Conservation (phyloP, 2,797 vertebrate genomes). For the Takifugu ocellatus region DNA sequence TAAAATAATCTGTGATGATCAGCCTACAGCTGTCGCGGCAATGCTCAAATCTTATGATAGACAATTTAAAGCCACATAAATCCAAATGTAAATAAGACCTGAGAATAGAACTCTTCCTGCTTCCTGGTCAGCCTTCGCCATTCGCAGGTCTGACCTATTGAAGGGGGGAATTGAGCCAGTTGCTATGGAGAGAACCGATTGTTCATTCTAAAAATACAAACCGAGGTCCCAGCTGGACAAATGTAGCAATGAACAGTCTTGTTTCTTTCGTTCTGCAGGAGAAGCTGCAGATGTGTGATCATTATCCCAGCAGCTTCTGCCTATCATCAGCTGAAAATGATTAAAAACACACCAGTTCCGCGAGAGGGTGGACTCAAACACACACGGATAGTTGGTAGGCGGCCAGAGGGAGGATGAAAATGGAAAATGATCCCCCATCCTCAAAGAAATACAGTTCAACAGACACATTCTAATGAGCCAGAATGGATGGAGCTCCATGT, state of each 20-base stretch:
- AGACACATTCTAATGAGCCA: slow-evolving; percentile 56
- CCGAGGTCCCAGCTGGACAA: slow-evolving; percentile 19
- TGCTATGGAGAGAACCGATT: slow-evolving; percentile 44
- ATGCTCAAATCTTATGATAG: too few species aligned
- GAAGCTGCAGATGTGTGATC: slow-evolving; percentile 21
- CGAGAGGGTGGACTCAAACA: too few species aligned
- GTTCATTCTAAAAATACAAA: slow-evolving; percentile 54
- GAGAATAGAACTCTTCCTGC: too few species aligned
- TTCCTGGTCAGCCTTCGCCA: slow-evolving; percentile 14
- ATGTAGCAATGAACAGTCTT: slow-evolving; percentile 14
- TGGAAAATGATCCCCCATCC: not conserved
- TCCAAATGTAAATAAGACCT: not conserved
- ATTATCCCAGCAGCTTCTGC: slow-evolving; percentile 32
- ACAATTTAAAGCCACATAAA: not conserved
- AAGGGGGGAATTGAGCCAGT: slow-evolving; percentile 38
- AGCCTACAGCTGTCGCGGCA: too few species aligned
- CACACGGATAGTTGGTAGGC: too few species aligned
- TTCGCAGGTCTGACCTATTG: slow-evolving; percentile 28
- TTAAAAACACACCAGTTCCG: too few species aligned
- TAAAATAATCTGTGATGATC: too few species aligned
- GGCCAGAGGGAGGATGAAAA: too few species aligned
- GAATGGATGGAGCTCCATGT: slow-evolving; percentile 57
- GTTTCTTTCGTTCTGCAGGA: slow-evolving; percentile 15
- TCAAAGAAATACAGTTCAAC: slow-evolving; percentile 28
- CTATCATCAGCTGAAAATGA: slow-evolving; percentile 6